These are phyloP conservation scores for Trilocha varians DNA, from an alignment of 2,888 invertebrate species.

Conservation along the genomic window DNA sequence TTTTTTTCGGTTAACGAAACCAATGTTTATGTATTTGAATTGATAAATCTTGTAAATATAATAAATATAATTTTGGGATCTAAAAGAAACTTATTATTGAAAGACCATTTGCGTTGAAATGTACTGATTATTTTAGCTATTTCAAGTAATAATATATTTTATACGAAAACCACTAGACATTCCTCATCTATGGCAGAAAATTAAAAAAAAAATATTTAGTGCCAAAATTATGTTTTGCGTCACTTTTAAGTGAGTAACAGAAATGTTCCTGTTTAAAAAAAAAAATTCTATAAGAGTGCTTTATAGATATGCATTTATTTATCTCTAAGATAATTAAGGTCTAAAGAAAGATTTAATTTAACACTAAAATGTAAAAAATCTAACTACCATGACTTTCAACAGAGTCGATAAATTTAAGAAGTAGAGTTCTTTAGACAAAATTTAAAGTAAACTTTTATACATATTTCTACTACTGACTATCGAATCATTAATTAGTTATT, in stretches of 20 bases:
- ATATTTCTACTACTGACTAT: too few relatives aligned
- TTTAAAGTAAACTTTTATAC: too few relatives aligned
- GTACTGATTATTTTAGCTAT: constrained; percentile 70
- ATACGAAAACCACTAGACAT: constrained; percentile 48
- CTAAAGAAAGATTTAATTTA: background rate
- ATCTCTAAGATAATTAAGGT: background rate
- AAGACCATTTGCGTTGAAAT: constrained; percentile 62
- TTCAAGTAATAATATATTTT: constrained; percentile 53
- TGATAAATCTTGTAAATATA: constrained; percentile 18
- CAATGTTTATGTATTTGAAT: constrained; percentile 7
- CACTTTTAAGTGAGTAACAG: background rate
- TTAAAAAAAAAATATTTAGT: background rate
- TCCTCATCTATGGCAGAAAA: constrained; percentile 58
- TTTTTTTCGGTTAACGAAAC: constrained; percentile 1
- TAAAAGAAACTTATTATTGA: constrained; percentile 39
- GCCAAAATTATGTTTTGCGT: constrained; percentile 1
- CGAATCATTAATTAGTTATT: too few relatives aligned
- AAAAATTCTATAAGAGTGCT: background rate
- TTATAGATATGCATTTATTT: background rate
- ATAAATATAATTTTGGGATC: constrained; percentile 32
- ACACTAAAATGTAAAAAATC: background rate
- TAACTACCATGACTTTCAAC: background rate
- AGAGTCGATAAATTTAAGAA: too few relatives aligned
- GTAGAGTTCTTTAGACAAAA: too few relatives aligned
- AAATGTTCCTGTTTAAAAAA: background rate